Base-by-base conservation (phyloP, 1,140 invertebrate species). In the Drepana arcuata region DNA sequence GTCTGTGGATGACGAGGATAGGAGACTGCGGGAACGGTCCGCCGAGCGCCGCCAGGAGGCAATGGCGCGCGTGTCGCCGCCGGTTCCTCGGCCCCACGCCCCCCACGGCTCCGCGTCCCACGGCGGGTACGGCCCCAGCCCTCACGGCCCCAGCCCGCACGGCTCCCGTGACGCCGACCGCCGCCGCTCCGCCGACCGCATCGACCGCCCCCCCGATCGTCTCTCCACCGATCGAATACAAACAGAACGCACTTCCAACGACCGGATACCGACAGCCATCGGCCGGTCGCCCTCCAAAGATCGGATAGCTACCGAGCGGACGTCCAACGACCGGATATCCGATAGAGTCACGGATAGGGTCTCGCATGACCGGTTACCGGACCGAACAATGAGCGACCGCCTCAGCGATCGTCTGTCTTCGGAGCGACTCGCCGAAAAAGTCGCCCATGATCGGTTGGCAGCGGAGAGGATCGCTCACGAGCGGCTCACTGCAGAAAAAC, bases 51-150 rank as follows among this genome's bases (percentile, higher is more conserved):
- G 69, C 38, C 64, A 78, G 29, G 77, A 81, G 31, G 71, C 62
- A 7, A 62, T 73, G n/a, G 69, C 72, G 2, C 38, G 75, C 6
- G 60, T 80, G 0, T 77, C 75, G 0, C 75, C 75, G 0, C 71
- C 68, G 2, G n/a, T n/a, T n/a, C n/a, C n/a, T n/a, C n/a, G n/a
- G n/a, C n/a, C n/a, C n/a, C n/a, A n/a, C n/a, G n/a, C n/a, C n/a
- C n/a, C n/a, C n/a, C n/a, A n/a, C n/a, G n/a, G n/a, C n/a, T n/a
- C n/a, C n/a, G n/a, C n/a, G n/a, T n/a, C n/a, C n/a, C n/a, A n/a
- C n/a, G n/a, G n/a, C n/a, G n/a, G n/a, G n/a, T n/a, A n/a, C n/a
- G n/a, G n/a, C n/a, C n/a, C n/a, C n/a, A n/a, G n/a, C n/a, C n/a
- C n/a, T n/a, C n/a, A n/a, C n/a, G n/a, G n/a, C 58, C 49, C 9